Base-by-base conservation (phyloP, 2,888 invertebrate species). In the Cabera pusaria region DNA sequence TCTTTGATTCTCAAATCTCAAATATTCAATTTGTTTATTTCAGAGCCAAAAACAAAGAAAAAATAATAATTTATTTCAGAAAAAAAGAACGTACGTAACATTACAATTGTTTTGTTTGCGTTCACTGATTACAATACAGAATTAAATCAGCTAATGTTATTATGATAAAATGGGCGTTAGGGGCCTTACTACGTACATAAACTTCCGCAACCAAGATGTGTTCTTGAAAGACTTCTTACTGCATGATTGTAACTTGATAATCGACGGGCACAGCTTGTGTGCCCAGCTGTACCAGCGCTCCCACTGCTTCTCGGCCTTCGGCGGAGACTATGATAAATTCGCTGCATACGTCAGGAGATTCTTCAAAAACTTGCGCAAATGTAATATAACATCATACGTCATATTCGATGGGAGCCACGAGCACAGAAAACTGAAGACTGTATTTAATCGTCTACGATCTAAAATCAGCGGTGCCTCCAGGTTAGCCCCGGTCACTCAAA, bases 241-340 rank as follows among this genome's bases (percentile, higher is more conserved):
- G 4, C 92, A 93, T 50, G 91, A 95, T 58, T 90, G 91, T 6
- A 89, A 90, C 51, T 70, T 97, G 6, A 91, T 97, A 1, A 92
- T 97, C 23, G 97, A 97, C 77, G 97, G 97, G 0, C 93, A 94
- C 64, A 94, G 93, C 64, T 70, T 97, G 28, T 92, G 93, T 22
- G 93, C 92, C 11, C 93, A 93, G 58, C 68, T 96, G 1, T 96
- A 95, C 63, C 89, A 88, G 50, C 81, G 87, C 51, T 76, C 91
- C 11, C 89, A 92, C 32, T 90, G 90, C 48, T 90, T 90, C 43
- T 93, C 93, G 25, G 93, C 93, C 2, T 97, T 96, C 69, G 96
- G 96, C 1, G 97, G 97, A 0, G 96, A 97, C 70, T 96, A 96
- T 64, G 95, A 96, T 59, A 92, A 92, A 47, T 95, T 92, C 70